These are phyloP conservation scores for Drosophila eugracilis DNA, from an alignment of 1,140 invertebrate genomes.

Conservation along the genomic window DNA sequence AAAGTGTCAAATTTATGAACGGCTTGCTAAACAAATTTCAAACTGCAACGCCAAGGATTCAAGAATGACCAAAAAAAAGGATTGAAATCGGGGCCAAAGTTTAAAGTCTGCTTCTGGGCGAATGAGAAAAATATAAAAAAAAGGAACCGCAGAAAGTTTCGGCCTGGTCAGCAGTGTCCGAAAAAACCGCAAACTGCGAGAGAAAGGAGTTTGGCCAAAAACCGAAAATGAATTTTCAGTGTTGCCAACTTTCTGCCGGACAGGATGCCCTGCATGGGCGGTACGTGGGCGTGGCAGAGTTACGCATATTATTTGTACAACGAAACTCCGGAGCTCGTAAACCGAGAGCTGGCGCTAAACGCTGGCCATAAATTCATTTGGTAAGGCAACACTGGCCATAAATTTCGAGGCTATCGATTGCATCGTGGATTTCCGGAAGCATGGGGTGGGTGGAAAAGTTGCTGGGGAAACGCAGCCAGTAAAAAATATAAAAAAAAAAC, in stretches of 20 bases:
- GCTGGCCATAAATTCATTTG: constrained; percentile 79
- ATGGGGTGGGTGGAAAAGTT: not conserved
- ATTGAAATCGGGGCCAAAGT: constrained; percentile 17
- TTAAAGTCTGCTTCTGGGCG: constrained; percentile 74
- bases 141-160: constrained; percentile 66
- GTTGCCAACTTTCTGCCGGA: constrained; percentile 77
- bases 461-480: not conserved
- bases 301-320: constrained; percentile 74
- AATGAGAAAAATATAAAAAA: constrained; percentile 64
- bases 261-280: not conserved
- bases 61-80: not conserved
- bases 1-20: constrained; percentile 83
- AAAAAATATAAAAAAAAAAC: constrained; percentile 11
- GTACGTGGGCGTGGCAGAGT: constrained; percentile 19
- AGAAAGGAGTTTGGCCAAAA: constrained; percentile 29
- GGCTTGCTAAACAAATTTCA: constrained; percentile 71
- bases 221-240: constrained; percentile 79
- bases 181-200: constrained; percentile 19
- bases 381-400: constrained; percentile 74
- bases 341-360: constrained; percentile 49
- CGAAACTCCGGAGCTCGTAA: constrained; percentile 17
- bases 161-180: constrained; percentile 14
- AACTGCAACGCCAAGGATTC: constrained; percentile 52
- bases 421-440: constrained; percentile 41
- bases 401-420: constrained; percentile 74